Evolutionary conservation across 1,140 invertebrate species (phyloP).

Genomic region (Drosophila suzukii): DNA sequence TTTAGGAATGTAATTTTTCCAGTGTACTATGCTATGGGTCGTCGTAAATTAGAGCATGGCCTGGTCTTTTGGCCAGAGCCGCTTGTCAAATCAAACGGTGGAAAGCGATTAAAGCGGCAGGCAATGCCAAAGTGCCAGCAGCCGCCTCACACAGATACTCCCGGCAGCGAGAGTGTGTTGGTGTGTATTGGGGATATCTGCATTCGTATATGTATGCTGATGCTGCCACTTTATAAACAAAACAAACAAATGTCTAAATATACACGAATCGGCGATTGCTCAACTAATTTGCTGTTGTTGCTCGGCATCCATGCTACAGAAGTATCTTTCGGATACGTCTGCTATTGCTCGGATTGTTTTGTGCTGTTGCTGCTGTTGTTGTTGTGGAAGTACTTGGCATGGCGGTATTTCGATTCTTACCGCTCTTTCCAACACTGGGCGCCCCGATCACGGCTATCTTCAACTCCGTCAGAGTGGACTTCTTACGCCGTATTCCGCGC

Average conservation of each 20-base stretch:
- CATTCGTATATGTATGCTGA: constrained; percentile 43
- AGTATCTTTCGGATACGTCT: constrained; percentile 42
- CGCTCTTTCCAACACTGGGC: constrained; percentile 94
- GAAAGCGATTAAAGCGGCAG: constrained; percentile 64
- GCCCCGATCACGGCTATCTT: constrained; percentile 94
- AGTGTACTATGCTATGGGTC: constrained; percentile 23
- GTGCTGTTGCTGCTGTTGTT: neutral
- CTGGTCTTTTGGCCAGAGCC: constrained; percentile 42
- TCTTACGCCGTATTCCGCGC: constrained; percentile 92
- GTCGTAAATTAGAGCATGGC: constrained; percentile 71
- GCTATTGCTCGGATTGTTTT: constrained; percentile 12
- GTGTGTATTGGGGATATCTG: constrained; percentile 13
- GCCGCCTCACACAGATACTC: constrained; percentile 29
- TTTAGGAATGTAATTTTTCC: neutral
- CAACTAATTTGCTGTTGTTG: constrained; percentile 82
- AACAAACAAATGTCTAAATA: constrained; percentile 81
- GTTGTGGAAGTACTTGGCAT: constrained; percentile 16
- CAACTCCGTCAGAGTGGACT: constrained; percentile 94
- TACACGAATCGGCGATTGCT: constrained; percentile 77
- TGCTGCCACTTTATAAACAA: constrained; percentile 78
- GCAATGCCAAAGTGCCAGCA: constrained; percentile 65
- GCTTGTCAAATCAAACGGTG: constrained; percentile 76
- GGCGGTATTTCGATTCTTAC: constrained; percentile 85
- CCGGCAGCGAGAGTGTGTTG: constrained; percentile 12
- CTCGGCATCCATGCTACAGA: constrained; percentile 47